Base-by-base conservation (phyloP, 2,113 vertebrate species). In the Gorsachius goisagi region DNA sequence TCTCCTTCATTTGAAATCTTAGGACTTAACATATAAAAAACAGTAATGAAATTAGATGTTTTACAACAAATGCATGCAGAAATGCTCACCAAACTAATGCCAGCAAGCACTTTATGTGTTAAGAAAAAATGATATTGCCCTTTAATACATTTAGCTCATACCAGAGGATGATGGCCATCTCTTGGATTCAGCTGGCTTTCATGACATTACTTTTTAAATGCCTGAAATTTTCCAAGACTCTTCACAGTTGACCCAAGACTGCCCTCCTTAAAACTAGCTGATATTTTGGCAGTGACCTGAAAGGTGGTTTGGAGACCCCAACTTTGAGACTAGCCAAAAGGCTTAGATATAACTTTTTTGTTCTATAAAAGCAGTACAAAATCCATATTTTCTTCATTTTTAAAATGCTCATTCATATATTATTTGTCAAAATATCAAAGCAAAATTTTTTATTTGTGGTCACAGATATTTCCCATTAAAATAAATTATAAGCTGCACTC, bases 401-500 rank as follows among this genome's bases (percentile, higher is more conserved):
- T 28, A 72, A 83, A 90, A 30, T 26, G 7, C 55, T 49, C 50
- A 19, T 73, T 82, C 93, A 30, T 78, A 28, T 56, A 49, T 80
- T 73, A 49, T 19, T 59, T 92, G 20, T 53, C 50, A 80, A 59
- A 84, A n/a, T 87, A 85, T 80, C n/a, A 90, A 17, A 81, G 4
- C 8, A 88, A 95, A 94, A 84, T 60, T 55, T 94, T 95, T 91
- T 92, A 64, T 88, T 95, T 90, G 93, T 95, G 30, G 52, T 85
- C 77, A 66, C 53, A 66, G n/a, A 84, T 87, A 80, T 88, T 96
- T 96, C 81, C 59, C 60, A 88, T 90, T 97, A 82, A 93, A 95
- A 96, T 95, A 95, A 94, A 97, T 85, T 18, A 88, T 74, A 88
- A 97, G 69, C 47, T 74, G 11, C 10, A 80, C 13, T 87, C 66